Evolutionary conservation across 1,140 invertebrate species (phyloP).

Genomic region (Drosophila persimilis): DNA sequence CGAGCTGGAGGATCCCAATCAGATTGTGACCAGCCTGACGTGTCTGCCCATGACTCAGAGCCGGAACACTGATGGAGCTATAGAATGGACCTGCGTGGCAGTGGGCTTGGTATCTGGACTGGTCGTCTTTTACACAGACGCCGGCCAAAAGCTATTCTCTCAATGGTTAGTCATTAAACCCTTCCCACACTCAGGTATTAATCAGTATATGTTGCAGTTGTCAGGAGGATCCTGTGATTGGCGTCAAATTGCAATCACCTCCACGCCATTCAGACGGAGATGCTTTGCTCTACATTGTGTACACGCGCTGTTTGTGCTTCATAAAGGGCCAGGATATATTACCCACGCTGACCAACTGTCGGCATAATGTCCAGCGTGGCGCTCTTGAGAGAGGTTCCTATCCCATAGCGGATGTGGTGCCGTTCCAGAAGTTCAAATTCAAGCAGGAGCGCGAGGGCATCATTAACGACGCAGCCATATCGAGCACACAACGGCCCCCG

Average conservation of each 20-base stretch:
- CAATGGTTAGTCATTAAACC: conserved; percentile 85
- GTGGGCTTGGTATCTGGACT: conserved; percentile 93
- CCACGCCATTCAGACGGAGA: conserved; percentile 88
- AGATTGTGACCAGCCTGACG: conserved; percentile 83
- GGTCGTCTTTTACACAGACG: conserved; percentile 95
- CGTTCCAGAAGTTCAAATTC: conserved; percentile 93
- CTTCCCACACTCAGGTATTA: neutral
- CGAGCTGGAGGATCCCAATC: conserved; percentile 83
- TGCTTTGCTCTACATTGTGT: conserved; percentile 88
- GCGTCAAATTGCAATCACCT: conserved; percentile 92
- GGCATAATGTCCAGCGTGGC: conserved; percentile 66
- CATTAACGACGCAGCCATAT: conserved; percentile 89
- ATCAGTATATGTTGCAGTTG: conserved; percentile 80
- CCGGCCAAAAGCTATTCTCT: conserved; percentile 90
- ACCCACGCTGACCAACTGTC: conserved; percentile 79
- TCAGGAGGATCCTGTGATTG: conserved; percentile 91
- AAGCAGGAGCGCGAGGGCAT: conserved; percentile 88
- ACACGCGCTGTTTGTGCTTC: conserved; percentile 89
- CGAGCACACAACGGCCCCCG: conserved; percentile 89
- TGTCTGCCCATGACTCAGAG: conserved; percentile 84
- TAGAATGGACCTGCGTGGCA: conserved; percentile 97
- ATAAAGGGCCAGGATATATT: conserved; percentile 93
- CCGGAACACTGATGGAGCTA: conserved; percentile 58
- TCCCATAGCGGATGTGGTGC: conserved; percentile 74
- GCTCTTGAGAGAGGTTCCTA: conserved; percentile 42